phyloP scores from a whole-genome alignment of 1,140 invertebrate species.

The Oreohelix idahoensis region DNA sequence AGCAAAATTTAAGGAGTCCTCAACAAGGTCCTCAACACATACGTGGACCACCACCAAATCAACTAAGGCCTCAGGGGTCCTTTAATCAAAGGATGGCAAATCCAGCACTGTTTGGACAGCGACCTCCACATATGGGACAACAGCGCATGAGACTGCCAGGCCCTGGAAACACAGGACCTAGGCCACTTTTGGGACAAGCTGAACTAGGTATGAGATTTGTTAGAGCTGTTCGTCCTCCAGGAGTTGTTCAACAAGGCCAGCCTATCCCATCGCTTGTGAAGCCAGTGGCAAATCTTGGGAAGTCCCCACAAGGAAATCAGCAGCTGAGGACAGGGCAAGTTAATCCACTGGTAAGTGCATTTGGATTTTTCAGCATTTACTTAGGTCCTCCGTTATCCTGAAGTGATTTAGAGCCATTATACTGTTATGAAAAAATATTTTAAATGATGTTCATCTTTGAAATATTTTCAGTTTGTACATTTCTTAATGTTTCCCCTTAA shows the following conservation, averaged over 20 bases:
- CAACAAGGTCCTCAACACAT: conserved; percentile 1
- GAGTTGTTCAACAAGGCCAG: background rate
- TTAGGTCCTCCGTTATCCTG: no score
- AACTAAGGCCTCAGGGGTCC: conserved; percentile 5
- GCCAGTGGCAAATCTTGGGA: background rate
- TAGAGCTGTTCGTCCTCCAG: background rate
- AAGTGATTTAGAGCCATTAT: no score
- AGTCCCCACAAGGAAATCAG: background rate
- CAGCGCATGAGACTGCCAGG: background rate
- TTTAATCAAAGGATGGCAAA: background rate
- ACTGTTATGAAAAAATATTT: no score
- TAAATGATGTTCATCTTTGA: no score
- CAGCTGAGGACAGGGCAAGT: background rate
- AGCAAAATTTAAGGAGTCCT: no score
- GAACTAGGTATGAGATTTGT: background rate
- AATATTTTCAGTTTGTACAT: no score
- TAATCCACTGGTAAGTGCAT: conserved; percentile 2
- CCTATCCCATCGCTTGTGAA: conserved; percentile 29
- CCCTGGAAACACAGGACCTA: background rate
- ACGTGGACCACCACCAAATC: conserved; percentile 10
- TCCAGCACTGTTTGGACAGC: background rate
- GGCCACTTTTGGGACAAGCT: background rate
- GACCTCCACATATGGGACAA: conserved; percentile 2
- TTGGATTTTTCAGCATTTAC: no score
- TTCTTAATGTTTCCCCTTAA: no score